Conservation (phyloP, 2,113 vertebrate genomes). For the Microcebus griseorufus region DNA sequence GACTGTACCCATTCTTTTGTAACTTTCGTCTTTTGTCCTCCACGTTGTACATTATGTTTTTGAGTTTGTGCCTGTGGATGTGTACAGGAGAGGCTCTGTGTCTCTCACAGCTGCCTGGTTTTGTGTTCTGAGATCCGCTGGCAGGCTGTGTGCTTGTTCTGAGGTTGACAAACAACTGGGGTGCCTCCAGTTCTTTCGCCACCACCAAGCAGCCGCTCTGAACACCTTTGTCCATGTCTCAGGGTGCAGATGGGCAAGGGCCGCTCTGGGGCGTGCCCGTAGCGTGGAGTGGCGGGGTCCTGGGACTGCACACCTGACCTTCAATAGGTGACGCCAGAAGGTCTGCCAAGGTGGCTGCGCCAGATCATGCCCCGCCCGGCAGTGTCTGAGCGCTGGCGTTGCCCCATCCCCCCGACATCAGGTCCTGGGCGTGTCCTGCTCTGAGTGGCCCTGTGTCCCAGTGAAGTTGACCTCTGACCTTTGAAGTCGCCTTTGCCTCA, state of each 20-base stretch:
- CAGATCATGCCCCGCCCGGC: rapidly evolving
- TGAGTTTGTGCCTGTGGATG: background rate
- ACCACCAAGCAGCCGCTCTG: background rate
- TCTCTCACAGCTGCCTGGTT: rapidly evolving
- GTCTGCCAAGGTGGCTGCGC: background rate
- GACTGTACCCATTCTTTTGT: background rate
- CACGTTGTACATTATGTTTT: rapidly evolving
- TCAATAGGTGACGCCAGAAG: background rate
- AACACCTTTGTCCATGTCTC: background rate
- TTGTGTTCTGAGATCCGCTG: background rate
- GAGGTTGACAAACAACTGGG: background rate
- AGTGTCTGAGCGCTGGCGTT: rapidly evolving
- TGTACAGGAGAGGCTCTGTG: rapidly evolving
- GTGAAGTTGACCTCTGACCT: background rate
- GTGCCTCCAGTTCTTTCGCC: background rate
- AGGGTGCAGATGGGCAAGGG: background rate
- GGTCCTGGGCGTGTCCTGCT: background rate
- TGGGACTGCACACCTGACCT: rapidly evolving
- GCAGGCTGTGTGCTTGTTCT: background rate
- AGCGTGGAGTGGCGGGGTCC: rapidly evolving
- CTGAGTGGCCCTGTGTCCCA: background rate
- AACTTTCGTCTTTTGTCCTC: background rate
- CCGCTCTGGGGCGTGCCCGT: background rate
- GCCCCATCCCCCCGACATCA: background rate
- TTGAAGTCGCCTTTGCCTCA: background rate